Evolutionary conservation across 2,113 vertebrate species (phyloP).

Genomic region (Chelonoidis abingdonii): DNA sequence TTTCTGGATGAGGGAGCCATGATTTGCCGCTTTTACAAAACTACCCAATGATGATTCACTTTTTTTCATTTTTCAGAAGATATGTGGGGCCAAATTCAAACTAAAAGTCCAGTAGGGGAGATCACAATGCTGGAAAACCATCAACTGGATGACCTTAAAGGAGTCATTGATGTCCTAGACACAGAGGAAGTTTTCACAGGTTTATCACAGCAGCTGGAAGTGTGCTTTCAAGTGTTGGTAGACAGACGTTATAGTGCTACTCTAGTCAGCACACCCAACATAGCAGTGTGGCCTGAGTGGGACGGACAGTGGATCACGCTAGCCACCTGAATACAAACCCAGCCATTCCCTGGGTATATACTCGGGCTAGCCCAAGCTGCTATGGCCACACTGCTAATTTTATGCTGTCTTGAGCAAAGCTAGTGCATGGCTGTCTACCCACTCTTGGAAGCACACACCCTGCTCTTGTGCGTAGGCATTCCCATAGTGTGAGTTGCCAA

Average conservation of each 20-base stretch:
- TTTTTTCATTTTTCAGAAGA: not conserved
- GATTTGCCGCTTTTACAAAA: not conserved
- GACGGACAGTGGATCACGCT: not conserved
- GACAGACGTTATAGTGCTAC: not conserved
- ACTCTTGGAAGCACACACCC: not conserved
- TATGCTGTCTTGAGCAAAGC: not conserved
- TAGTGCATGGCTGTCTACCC: not conserved
- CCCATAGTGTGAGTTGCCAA: not conserved
- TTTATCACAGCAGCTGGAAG: not conserved
- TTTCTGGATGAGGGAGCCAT: not conserved
- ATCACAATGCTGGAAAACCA: not conserved
- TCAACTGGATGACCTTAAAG: not conserved
- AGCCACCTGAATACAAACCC: not conserved
- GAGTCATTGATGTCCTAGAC: not conserved
- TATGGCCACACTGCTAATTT: not conserved
- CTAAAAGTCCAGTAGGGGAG: not conserved
- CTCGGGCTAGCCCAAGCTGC: not conserved
- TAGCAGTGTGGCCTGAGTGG: not conserved
- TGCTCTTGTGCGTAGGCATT: not conserved
- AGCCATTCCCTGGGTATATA: not conserved
- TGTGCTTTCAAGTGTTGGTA: not conserved
- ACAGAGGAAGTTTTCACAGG: accelerated
- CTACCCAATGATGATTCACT: not conserved
- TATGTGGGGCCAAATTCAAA: accelerated
- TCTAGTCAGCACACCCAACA: not conserved